These are phyloP conservation scores for Hydrozoanthus tunicans DNA, from an alignment of 64 coral and sea anemone species.

Conservation along the genomic window DNA sequence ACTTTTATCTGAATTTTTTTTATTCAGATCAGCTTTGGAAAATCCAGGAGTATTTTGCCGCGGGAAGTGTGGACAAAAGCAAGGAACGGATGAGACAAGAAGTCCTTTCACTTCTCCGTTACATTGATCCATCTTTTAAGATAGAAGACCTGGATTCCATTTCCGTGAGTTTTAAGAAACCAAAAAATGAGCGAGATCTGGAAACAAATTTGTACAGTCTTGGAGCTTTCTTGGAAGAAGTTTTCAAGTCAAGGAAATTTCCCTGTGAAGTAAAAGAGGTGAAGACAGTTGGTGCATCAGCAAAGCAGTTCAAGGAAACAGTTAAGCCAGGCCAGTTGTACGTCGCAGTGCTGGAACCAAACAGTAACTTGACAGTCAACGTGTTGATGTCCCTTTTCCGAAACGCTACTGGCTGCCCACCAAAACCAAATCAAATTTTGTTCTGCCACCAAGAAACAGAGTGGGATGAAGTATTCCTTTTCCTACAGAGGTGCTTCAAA, in stretches of 20 bases:
- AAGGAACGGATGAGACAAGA: not conserved
- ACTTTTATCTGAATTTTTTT: constrained; percentile 85
- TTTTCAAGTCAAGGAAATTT: constrained; percentile 56
- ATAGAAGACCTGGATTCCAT: constrained; percentile 37
- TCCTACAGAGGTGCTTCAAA: constrained; percentile 75
- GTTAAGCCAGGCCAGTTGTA: constrained; percentile 82
- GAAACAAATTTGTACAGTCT: constrained; percentile 57
- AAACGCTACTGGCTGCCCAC: constrained; percentile 60
- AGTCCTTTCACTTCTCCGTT: constrained; percentile 63
- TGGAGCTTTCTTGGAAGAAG: constrained; percentile 54
- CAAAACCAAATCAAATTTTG: constrained; percentile 84
- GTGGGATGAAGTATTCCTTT: constrained; percentile 87
- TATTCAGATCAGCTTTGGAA: constrained; percentile 83
- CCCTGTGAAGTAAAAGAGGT: not conserved
- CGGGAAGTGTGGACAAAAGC: not conserved
- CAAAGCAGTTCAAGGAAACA: constrained; percentile 46
- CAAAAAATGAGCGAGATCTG: constrained; percentile 28
- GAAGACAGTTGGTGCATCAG: not conserved
- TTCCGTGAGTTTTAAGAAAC: constrained; percentile 35
- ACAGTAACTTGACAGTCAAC: constrained; percentile 75
- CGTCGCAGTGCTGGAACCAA: constrained; percentile 80
- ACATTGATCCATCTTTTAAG: constrained; percentile 55
- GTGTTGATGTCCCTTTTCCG: constrained; percentile 82
- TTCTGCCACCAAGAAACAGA: constrained; percentile 82
- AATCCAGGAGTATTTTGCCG: constrained; percentile 42